Percentiles rank a stretch among this genome's conserved stretches.
phyloP scores from a whole-genome alignment of 2,888 invertebrate genomes.

The Callinectes sapidus region DNA sequence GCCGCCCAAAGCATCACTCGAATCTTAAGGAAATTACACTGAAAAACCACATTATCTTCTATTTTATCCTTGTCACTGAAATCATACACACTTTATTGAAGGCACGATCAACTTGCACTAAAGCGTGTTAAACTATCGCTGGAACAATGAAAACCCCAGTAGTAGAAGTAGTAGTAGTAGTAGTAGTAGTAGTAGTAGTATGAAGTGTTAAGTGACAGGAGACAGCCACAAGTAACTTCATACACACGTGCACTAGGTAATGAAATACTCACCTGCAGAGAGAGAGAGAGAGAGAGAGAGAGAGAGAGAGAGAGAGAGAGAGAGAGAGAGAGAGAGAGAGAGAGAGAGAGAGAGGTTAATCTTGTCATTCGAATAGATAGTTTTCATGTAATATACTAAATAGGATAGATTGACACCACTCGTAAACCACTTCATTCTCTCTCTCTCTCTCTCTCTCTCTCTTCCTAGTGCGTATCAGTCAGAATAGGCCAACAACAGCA shows the following conservation, averaged over 20 bases:
- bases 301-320: slow-evolving; percentile 25
- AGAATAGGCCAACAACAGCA: no score
- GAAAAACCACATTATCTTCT: no score
- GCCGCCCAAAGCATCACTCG: no score
- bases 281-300: slow-evolving; percentile 10
- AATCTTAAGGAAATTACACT: no score
- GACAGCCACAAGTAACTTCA: background rate
- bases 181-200: background rate
- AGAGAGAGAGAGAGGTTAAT: background rate
- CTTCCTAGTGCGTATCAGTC: background rate
- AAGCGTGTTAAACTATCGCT: no score
- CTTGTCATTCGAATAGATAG: no score
- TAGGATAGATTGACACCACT: no score
- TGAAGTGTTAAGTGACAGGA: background rate
- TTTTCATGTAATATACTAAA: background rate
- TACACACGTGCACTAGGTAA: background rate
- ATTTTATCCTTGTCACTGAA: no score
- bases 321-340: slow-evolving; percentile 25
- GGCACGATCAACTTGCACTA: no score
- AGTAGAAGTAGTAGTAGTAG: slow-evolving; percentile 27
- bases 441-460: background rate
- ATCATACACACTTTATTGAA: no score
- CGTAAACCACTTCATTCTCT: background rate
- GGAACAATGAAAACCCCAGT: no score
- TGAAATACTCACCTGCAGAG: background rate